These are phyloP conservation scores for Sycobia sp. DNA, from an alignment of 1,140 invertebrate species.

Conservation along the genomic window DNA sequence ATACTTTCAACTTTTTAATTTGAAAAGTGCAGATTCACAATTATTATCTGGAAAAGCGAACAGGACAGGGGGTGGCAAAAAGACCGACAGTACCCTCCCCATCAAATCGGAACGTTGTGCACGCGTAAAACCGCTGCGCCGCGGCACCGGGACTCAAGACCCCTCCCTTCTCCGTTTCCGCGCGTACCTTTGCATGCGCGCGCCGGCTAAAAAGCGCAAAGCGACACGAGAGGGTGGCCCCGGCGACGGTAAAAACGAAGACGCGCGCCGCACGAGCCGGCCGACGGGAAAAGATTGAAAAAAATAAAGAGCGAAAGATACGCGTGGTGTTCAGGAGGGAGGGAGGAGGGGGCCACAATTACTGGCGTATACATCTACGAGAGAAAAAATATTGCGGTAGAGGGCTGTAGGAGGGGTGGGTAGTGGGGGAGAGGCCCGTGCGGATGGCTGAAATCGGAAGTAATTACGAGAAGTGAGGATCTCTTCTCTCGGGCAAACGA, in stretches of 20 bases:
- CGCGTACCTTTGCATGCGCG: too few relatives aligned
- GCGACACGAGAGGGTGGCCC: too few relatives aligned
- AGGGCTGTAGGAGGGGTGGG: not conserved
- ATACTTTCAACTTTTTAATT: constrained; percentile 23
- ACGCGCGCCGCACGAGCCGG: not conserved
- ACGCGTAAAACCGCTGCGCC: too few relatives aligned
- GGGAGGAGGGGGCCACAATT: constrained; percentile 19
- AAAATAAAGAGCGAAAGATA: constrained; percentile 21
- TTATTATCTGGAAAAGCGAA: constrained; percentile 8
- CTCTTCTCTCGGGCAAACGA: constrained; percentile 7
- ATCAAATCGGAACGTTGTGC: constrained; percentile 18
- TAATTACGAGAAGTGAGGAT: constrained; percentile 42
- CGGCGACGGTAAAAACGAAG: too few relatives aligned
- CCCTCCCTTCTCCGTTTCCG: too few relatives aligned
- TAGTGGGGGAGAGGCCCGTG: not conserved
- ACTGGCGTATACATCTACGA: constrained; percentile 30
- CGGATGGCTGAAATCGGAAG: constrained; percentile 35
- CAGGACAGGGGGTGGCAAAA: too few relatives aligned
- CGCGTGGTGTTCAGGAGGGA: not conserved
- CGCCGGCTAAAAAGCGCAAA: constrained; percentile 28
- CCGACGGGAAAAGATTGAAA: constrained; percentile 21
- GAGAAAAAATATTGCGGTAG: not conserved
- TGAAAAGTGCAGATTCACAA: constrained; percentile 3
- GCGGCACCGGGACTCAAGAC: too few relatives aligned
- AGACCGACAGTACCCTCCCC: not conserved